Evolutionary conservation across 2,888 invertebrate species (phyloP), one percentile per base, ranked within the genome.

Genomic region (Adelognathus sp.): DNA sequence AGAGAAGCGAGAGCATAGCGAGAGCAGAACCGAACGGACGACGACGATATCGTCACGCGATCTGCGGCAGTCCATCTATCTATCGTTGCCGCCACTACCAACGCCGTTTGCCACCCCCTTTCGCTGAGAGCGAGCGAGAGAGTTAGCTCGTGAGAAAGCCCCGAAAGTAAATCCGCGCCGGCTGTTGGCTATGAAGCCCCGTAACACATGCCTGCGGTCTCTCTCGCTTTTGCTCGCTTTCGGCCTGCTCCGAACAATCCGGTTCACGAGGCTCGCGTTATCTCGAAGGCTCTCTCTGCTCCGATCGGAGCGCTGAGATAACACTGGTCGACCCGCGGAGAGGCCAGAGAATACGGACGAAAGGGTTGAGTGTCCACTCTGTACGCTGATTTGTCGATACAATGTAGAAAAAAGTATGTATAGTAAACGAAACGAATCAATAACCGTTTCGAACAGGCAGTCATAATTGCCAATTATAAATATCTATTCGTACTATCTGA

Each of bases 191-290:
- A 85, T 79, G 83, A 81, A 81, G 82, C 82, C n/a, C n/a, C 80
- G 82, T 85, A 85, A 84, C 83, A 80, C 84, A 82, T 82, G 83
- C 82, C 81, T 80, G 81, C 69, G 82, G 81, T 82, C n/a, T 63
- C 69, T 31, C 66, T 61, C 50, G 46, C 29, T 52, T 44, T 27
- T 33, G 50, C 63, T 56, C 72, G 52, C 52, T 36, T 11, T 54
- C 36, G 24, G 46, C 50, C 7, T 31, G 67, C 60, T 52, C n/a
- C 39, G 24, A 21, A 21, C 50, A 21, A 50, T 4, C n/a, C n/a
- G n/a, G 14, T 14, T 29, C 54, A 6, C 16, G 1, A 27, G 29
- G 29, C 9, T 54, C 5, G 29, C 29, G 52, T 46, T 46, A 9
- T 24, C 64, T 18, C 31, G 3, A 46, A 33, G 52, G 50, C 50